Conservation (phyloP, 2,888 invertebrate species). For the Buathra laborator region DNA sequence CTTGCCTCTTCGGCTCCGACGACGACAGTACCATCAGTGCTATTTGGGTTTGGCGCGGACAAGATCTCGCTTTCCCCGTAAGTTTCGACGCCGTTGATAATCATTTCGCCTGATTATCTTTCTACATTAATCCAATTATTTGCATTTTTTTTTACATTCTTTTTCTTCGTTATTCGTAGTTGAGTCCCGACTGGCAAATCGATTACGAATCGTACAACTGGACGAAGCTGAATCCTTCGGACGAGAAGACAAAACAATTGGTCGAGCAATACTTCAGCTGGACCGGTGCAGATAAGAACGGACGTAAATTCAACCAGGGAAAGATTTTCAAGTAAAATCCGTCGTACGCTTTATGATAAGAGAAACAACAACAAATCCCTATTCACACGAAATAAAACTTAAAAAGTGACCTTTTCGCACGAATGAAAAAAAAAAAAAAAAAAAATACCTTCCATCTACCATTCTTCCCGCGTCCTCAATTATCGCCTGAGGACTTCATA, state of each 20-base stretch:
- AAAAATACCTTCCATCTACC: conserved; percentile 59
- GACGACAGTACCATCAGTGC: conserved; percentile 97
- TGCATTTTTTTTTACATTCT: conserved; percentile 44
- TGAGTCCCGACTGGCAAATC: conserved; percentile 97
- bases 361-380: conserved; percentile 74
- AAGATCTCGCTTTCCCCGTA: conserved; percentile 95
- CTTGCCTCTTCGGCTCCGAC: conserved; percentile 96
- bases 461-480: conserved; percentile 41
- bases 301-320: conserved; percentile 98
- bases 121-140: background rate
- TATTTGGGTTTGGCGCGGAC: conserved; percentile 99
- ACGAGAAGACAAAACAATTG: conserved; percentile 93
- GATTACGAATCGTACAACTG: conserved; percentile 99
- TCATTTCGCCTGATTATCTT: background rate
- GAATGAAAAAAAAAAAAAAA: conserved; percentile 67
- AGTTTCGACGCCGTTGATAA: conserved; percentile 70
- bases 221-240: conserved; percentile 95
- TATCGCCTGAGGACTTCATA: conserved; percentile 30
- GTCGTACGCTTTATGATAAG: conserved; percentile 74
- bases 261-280: conserved; percentile 96
- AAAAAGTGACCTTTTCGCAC: conserved; percentile 61
- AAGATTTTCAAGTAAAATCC: conserved; percentile 97
- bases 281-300: conserved; percentile 94
- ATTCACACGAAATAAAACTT: conserved; percentile 79
- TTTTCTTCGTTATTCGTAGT: conserved; percentile 85